phyloP scores from a whole-genome alignment of 2,888 invertebrate genomes.

The Diarsia mendica region DNA sequence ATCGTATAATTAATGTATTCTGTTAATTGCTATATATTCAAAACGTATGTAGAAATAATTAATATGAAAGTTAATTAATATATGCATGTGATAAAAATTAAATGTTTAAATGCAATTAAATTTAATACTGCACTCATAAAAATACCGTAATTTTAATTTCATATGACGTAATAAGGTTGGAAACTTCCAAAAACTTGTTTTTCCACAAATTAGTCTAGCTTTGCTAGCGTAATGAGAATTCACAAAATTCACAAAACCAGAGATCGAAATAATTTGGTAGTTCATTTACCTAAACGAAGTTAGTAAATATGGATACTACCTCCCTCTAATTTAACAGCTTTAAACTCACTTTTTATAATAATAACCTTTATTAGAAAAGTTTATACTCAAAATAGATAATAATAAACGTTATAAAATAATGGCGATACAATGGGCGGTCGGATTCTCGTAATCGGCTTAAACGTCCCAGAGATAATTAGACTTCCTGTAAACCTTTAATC shows the following conservation, averaged over 20 bases:
- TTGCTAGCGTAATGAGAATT: not conserved
- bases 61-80: not conserved
- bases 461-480: not conserved
- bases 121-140: not conserved
- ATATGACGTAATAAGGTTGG: not conserved
- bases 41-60: not conserved
- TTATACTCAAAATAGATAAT: not conserved
- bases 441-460: not conserved
- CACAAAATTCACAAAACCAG: not conserved
- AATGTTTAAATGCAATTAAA: not conserved
- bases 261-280: no score
- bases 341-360: not conserved
- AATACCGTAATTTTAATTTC: not conserved
- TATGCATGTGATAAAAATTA: not conserved
- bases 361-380: not conserved
- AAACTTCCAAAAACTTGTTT: not conserved
- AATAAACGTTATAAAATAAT: not conserved
- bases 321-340: no score
- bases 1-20: not conserved
- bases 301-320: no score
- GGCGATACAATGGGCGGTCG: not conserved
- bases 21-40: slow-evolving; percentile 13
- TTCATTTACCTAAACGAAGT: no score
- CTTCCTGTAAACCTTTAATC: not conserved
- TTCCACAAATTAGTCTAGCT: not conserved